phyloP scores from a whole-genome alignment of 2,797 vertebrate species.

The Melanitta fusca region DNA sequence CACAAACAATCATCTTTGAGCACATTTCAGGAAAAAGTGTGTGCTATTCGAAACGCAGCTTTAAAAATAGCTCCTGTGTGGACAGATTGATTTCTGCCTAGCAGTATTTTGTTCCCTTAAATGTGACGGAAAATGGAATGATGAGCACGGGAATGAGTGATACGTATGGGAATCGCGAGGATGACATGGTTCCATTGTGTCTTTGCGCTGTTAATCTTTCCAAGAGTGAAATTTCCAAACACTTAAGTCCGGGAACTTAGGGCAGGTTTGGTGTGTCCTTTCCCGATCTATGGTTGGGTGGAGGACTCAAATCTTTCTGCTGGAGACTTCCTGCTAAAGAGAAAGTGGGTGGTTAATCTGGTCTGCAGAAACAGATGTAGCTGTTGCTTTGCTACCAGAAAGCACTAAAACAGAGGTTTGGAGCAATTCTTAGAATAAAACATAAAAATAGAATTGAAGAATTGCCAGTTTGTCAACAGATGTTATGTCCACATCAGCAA shows the following conservation, averaged over 20 bases:
- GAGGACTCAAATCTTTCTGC: background rate
- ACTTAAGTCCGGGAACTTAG: slow-evolving; percentile 19
- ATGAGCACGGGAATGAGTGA: slow-evolving; percentile 21
- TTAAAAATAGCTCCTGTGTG: slow-evolving; percentile 56
- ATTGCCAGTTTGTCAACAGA: background rate
- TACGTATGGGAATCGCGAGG: background rate
- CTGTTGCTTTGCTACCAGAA: slow-evolving; percentile 21
- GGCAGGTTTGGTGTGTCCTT: slow-evolving; percentile 34
- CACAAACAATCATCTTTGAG: slow-evolving; percentile 34
- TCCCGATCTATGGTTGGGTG: slow-evolving; percentile 3
- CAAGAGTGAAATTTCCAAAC: slow-evolving; percentile 25
- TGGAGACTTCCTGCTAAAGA: slow-evolving; percentile 54
- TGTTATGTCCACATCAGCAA: background rate
- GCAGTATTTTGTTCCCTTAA: background rate
- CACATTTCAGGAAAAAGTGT: slow-evolving; percentile 51
- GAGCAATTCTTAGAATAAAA: background rate
- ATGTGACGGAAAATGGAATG: background rate
- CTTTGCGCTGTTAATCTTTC: slow-evolving; percentile 60
- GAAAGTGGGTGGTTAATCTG: slow-evolving; percentile 15
- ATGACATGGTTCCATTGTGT: background rate
- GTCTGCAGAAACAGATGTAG: slow-evolving; percentile 8
- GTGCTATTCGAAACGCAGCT: slow-evolving; percentile 42
- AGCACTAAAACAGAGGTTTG: background rate
- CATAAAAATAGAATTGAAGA: background rate
- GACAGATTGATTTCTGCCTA: slow-evolving; percentile 44